Conservation (phyloP, 2,888 invertebrate genomes). For the Unio pictorum region DNA sequence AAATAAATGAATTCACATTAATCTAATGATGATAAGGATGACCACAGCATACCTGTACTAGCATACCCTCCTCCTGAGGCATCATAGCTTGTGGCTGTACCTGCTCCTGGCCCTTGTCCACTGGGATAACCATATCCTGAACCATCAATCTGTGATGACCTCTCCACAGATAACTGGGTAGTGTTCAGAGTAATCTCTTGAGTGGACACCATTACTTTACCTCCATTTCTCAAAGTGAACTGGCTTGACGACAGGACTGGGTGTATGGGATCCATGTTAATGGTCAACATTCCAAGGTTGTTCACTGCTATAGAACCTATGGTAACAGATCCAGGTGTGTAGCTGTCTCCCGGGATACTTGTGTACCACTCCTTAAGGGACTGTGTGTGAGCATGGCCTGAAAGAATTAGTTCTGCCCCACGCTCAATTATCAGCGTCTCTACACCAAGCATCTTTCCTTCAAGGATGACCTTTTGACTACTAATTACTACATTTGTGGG, state of each 20-base stretch:
- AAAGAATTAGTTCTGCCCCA: conserved; percentile 41
- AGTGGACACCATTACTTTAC: conserved; percentile 22
- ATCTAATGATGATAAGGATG: no score
- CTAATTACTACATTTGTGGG: conserved; percentile 46
- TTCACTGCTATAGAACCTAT: conserved; percentile 37
- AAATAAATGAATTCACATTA: no score
- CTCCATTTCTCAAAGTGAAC: conserved; percentile 45
- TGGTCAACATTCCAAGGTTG: conserved; percentile 42
- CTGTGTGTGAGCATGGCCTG: conserved; percentile 37
- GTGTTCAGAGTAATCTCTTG: conserved; percentile 21
- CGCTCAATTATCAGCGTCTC: conserved; percentile 49
- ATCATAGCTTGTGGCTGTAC: conserved; percentile 16
- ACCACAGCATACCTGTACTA: conserved; percentile 34
- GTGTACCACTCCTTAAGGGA: conserved; percentile 24
- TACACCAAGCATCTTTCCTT: conserved; percentile 49
- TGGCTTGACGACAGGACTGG: conserved; percentile 26
- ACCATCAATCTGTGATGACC: conserved; percentile 38
- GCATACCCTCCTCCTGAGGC: conserved; percentile 50
- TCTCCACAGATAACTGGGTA: conserved; percentile 37
- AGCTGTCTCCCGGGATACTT: conserved; percentile 6
- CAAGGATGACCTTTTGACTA: conserved; percentile 45
- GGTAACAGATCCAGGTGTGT: conserved; percentile 31
- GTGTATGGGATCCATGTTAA: conserved; percentile 30
- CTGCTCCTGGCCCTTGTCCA: conserved; percentile 40
- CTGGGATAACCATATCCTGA: conserved; percentile 36